Conservation (phyloP, 2,797 vertebrate genomes). For the Cephalopachus bancanus region DNA sequence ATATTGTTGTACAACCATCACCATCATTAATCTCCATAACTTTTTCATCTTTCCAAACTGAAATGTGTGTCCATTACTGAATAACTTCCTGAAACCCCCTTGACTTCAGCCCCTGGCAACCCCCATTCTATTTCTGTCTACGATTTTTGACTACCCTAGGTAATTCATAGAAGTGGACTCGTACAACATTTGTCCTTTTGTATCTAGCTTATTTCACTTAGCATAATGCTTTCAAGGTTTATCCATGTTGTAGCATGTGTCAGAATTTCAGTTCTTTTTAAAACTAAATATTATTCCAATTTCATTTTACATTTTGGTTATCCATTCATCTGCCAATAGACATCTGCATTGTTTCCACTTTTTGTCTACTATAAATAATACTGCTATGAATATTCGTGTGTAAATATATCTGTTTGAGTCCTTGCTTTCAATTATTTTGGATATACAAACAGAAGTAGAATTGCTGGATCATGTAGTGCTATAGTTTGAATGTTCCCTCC, state of each 20-base stretch:
- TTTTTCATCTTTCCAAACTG: not conserved
- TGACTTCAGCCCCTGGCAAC: not conserved
- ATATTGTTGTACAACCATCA: not conserved
- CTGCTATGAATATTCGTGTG: not conserved
- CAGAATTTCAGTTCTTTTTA: not conserved
- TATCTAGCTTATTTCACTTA: not conserved
- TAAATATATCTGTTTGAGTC: not conserved
- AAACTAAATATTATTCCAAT: not conserved
- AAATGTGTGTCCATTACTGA: not conserved
- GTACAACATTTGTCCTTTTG: not conserved
- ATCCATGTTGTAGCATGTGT: not conserved
- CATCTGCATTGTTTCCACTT: not conserved
- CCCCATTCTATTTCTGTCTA: not conserved
- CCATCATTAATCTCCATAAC: not conserved
- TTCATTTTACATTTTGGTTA: not conserved
- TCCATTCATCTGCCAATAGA: not conserved
- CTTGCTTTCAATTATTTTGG: not conserved
- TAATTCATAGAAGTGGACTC: not conserved
- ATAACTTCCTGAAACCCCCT: not conserved
- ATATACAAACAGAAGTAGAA: not conserved
- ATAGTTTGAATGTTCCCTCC: not conserved
- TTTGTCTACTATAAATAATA: constrained; percentile 1
- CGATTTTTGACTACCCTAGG: not conserved
- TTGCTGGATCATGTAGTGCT: not conserved
- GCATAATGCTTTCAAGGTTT: not conserved